These are phyloP conservation scores for Calliopum simillimum DNA, from an alignment of 2,888 invertebrate genomes.

Conservation along the genomic window DNA sequence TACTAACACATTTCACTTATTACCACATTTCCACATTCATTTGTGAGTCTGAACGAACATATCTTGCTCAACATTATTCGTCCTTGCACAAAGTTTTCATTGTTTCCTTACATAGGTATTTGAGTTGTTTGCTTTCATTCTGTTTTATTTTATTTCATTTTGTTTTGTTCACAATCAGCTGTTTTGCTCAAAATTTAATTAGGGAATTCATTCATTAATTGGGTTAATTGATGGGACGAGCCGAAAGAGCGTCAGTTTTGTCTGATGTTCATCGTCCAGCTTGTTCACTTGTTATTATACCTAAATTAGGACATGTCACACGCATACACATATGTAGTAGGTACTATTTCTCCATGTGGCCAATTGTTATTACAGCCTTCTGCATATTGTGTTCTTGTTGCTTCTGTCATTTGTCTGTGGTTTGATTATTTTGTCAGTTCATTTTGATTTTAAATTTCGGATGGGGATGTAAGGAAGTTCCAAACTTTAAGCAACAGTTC, in stretches of 20 bases:
- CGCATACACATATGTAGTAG: slow-evolving; percentile 41
- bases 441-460: not conserved
- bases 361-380: not conserved
- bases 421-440: not conserved
- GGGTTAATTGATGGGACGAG: slow-evolving; percentile 62
- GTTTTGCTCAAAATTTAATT: slow-evolving; percentile 61
- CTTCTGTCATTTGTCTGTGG: not conserved
- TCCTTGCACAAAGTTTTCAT: too few relatives aligned
- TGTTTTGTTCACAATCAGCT: slow-evolving; percentile 21
- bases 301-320: slow-evolving; percentile 60
- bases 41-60: too few relatives aligned
- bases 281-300: not conserved
- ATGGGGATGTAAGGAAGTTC: not conserved
- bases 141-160: not conserved
- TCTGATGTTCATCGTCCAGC: not conserved
- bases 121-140: not conserved
- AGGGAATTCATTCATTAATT: slow-evolving; percentile 61
- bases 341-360: not conserved
- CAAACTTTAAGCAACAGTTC: not conserved
- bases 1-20: too few relatives aligned
- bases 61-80: too few relatives aligned
- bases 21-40: too few relatives aligned
- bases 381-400: not conserved
- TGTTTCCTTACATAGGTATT: slow-evolving; percentile 48
- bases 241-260: not conserved